A percentile compares a stretch with the other conserved stretches of the same genome.
phyloP scores from a whole-genome alignment of 1,140 invertebrate species.

The Galendromus occidentalis region DNA sequence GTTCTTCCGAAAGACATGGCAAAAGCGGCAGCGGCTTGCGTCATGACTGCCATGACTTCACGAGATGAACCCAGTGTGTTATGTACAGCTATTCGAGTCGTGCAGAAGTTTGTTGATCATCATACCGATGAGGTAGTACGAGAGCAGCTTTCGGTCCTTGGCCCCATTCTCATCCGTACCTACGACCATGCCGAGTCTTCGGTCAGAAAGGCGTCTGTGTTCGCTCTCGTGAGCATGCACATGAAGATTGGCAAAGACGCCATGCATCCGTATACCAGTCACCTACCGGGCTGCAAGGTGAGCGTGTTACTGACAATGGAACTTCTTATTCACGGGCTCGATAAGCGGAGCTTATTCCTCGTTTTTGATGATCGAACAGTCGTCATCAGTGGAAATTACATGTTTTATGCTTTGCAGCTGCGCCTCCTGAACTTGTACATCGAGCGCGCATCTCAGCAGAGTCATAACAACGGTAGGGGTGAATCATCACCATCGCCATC shows the following conservation, averaged over 20 bases:
- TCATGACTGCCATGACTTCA: not conserved
- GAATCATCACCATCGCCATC: conserved; percentile 7
- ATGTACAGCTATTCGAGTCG: not conserved
- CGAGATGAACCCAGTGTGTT: not conserved
- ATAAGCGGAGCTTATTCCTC: not conserved
- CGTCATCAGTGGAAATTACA: not conserved
- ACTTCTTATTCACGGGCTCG: not conserved
- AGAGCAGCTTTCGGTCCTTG: not conserved
- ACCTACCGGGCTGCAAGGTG: conserved; percentile 59
- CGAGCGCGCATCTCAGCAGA: not conserved
- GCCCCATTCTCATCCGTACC: conserved; percentile 27
- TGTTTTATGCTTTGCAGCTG: not conserved
- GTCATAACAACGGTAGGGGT: not conserved
- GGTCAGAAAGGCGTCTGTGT: conserved; percentile 77
- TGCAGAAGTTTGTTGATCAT: not conserved
- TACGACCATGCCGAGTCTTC: conserved; percentile 69
- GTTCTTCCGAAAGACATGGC: not conserved
- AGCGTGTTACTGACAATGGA: conserved; percentile 10
- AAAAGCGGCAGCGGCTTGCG: not conserved
- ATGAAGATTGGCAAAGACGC: conserved; percentile 58
- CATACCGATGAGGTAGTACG: not conserved
- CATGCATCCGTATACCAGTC: conserved; percentile 51
- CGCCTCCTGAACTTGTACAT: not conserved
- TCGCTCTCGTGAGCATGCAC: conserved; percentile 82
- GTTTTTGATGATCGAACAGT: not conserved